Percentiles rank a stretch among this genome's conserved stretches.
Evolutionary conservation across 1,140 invertebrate genomes (phyloP).

Genomic region (Ridgeia piscesae): DNA sequence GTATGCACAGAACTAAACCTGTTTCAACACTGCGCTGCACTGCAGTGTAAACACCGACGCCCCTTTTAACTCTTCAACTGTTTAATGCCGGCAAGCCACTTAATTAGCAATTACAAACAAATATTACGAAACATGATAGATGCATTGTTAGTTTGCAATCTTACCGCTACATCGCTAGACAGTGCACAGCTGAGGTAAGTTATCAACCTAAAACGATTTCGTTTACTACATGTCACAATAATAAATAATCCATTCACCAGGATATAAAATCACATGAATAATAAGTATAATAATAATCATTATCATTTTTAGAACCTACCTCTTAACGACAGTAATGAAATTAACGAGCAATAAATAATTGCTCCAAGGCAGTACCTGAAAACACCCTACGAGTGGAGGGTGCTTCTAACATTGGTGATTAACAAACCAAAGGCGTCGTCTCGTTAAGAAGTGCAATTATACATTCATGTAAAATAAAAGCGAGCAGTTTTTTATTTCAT

Average conservation of each 20-base stretch:
- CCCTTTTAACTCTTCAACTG: not conserved
- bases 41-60: not conserved
- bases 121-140: not conserved
- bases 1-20: not conserved
- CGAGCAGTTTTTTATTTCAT: too few species aligned
- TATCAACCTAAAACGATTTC: constrained; percentile 1
- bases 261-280: not conserved
- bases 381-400: not conserved
- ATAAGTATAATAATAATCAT: constrained; percentile 7
- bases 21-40: not conserved
- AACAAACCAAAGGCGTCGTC: not conserved
- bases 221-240: not conserved
- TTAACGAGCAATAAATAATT: not conserved
- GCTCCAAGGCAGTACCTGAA: not conserved
- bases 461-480: not conserved
- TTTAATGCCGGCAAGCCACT: not conserved
- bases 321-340: not conserved
- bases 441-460: not conserved
- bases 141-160: not conserved
- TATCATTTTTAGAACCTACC: not conserved
- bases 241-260: constrained; percentile 6
- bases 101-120: constrained; percentile 2
- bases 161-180: not conserved
- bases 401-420: not conserved
- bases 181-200: not conserved